Conservation (phyloP, 2,797 vertebrate species). For the Emys orbicularis region DNA sequence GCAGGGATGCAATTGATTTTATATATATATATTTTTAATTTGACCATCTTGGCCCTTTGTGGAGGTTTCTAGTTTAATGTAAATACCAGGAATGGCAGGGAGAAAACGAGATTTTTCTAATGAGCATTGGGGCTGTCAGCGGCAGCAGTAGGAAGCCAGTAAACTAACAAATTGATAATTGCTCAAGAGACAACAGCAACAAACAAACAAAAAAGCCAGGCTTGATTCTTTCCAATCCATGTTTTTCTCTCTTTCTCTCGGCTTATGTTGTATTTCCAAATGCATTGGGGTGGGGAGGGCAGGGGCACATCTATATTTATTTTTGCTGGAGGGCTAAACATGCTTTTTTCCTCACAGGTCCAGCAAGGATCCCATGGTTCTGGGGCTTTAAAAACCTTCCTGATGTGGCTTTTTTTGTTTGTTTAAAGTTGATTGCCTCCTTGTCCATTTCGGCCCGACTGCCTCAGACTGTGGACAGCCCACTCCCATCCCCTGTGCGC, state of each 20-base stretch:
- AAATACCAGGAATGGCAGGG: slow-evolving; percentile 13
- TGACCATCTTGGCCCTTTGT: not conserved
- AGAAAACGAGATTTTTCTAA: not conserved
- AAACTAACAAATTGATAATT: slow-evolving; percentile 8
- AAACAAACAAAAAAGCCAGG: slow-evolving; percentile 29
- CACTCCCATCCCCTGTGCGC: not conserved
- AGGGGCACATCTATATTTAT: not conserved
- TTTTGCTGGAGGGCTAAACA: not conserved
- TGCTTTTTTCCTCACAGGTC: not conserved
- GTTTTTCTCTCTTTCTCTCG: slow-evolving; percentile 68
- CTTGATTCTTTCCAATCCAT: slow-evolving; percentile 51
- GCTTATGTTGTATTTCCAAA: slow-evolving; percentile 9
- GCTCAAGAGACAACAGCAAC: not conserved
- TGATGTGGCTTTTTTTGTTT: not conserved
- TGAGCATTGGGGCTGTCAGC: not conserved
- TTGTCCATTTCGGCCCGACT: not conserved
- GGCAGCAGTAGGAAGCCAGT: slow-evolving; percentile 5
- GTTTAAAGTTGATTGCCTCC: not conserved
- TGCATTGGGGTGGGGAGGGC: not conserved
- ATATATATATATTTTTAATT: not conserved
- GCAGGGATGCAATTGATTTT: slow-evolving; percentile 22
- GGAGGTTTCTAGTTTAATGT: not conserved
- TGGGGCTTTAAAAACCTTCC: not conserved
- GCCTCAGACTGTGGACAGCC: not conserved
- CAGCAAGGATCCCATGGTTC: not conserved